These are phyloP conservation scores for Sinosuthora webbiana DNA, from an alignment of 2,113 vertebrate species.

Conservation along the genomic window DNA sequence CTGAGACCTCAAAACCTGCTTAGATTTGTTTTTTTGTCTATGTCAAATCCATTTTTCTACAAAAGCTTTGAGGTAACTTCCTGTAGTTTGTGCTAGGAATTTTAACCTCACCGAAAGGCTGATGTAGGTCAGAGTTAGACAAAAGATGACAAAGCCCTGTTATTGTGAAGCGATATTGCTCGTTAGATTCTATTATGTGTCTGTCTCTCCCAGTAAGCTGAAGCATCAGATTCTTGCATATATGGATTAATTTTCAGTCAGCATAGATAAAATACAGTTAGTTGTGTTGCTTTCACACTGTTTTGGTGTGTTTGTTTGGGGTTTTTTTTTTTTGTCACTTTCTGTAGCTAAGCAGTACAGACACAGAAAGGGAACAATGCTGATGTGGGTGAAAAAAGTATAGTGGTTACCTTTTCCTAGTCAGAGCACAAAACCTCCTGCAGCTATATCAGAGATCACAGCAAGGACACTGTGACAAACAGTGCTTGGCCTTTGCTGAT, in stretches of 20 bases:
- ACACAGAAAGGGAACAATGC: conserved; percentile 15
- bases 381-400: conserved; percentile 7
- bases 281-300: conserved; percentile 25
- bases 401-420: not conserved
- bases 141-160: conserved; percentile 81
- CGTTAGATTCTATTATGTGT: conserved; percentile 77
- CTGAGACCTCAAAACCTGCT: conserved; percentile 37
- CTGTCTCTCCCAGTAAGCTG: conserved; percentile 82
- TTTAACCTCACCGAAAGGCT: conserved; percentile 70
- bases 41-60: conserved; percentile 56
- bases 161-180: conserved; percentile 65
- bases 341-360: conserved; percentile 47
- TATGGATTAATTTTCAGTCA: conserved; percentile 83
- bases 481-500: not conserved
- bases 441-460: not conserved
- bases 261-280: conserved; percentile 80
- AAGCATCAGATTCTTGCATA: conserved; percentile 81
- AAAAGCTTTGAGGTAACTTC: conserved; percentile 75
- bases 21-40: not conserved
- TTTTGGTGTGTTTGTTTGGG: not conserved
- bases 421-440: not conserved
- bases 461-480: not conserved
- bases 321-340: not conserved
- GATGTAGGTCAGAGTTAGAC: conserved; percentile 68
- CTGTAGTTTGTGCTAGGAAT: conserved; percentile 65